Percentiles rank a stretch among this genome's conserved stretches.
Evolutionary conservation across 2,888 invertebrate genomes (phyloP).

Genomic region (Agonopterix arenella): DNA sequence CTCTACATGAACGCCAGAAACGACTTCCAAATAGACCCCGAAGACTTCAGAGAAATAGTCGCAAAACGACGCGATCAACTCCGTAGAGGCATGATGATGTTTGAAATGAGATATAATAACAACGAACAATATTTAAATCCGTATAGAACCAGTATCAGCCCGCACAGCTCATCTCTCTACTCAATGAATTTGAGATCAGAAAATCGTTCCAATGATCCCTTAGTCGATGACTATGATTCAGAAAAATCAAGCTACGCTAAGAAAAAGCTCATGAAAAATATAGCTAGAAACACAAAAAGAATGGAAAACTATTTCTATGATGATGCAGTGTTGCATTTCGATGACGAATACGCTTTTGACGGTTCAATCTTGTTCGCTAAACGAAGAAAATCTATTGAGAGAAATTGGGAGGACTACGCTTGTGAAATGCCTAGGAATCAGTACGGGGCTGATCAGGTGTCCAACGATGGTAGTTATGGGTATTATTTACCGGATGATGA

Average conservation of each 20-base stretch:
- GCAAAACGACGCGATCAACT: constrained; percentile 63
- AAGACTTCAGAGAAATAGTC: constrained; percentile 66
- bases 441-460: constrained; percentile 45
- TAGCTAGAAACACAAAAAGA: constrained; percentile 56
- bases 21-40: constrained; percentile 66
- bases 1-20: constrained; percentile 71
- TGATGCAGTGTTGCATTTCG: constrained; percentile 65
- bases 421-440: constrained; percentile 45
- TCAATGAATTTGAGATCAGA: constrained; percentile 58
- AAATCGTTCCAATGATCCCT: constrained; percentile 61
- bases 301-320: constrained; percentile 69
- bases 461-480: constrained; percentile 66
- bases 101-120: constrained; percentile 50
- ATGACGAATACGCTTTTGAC: constrained; percentile 69
- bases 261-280: constrained; percentile 65
- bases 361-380: constrained; percentile 68
- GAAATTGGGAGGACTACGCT: constrained; percentile 51
- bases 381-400: constrained; percentile 63
- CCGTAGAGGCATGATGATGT: constrained; percentile 56
- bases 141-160: constrained; percentile 49
- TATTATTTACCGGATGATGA: constrained; percentile 65
- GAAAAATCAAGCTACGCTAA: constrained; percentile 67
- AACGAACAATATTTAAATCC: constrained; percentile 49
- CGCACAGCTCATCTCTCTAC: constrained; percentile 56
- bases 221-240: constrained; percentile 68